Evolutionary conservation across 2,797 vertebrate genomes (phyloP).

Genomic region (Gobionotothen gibberifrons): DNA sequence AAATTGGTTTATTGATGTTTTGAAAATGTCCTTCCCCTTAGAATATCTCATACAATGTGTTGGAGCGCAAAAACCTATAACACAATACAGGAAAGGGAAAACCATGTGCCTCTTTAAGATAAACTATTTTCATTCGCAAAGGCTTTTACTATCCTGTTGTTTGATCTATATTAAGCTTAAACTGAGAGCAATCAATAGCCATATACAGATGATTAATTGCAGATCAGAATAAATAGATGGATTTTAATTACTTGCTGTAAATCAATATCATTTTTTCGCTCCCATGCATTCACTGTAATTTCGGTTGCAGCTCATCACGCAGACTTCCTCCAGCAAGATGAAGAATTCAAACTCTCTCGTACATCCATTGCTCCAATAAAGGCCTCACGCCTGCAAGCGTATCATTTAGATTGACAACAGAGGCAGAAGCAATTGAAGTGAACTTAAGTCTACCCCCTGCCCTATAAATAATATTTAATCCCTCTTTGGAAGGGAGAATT

Average conservation of each 20-base stretch:
- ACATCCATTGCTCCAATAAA: constrained; percentile 60
- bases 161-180: constrained; percentile 21
- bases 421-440: constrained; percentile 75
- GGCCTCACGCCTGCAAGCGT: constrained; percentile 60
- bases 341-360: constrained; percentile 58
- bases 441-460: constrained; percentile 75
- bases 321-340: constrained; percentile 49
- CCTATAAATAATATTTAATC: constrained; percentile 83
- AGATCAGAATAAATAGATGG: constrained; percentile 28
- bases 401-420: constrained; percentile 80
- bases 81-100: too few relatives aligned
- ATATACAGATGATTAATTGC: constrained; percentile 18
- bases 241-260: constrained; percentile 47
- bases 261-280: constrained; percentile 54
- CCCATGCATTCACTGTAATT: constrained; percentile 40
- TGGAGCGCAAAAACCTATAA: too few relatives aligned
- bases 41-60: too few relatives aligned
- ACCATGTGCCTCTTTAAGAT: too few relatives aligned
- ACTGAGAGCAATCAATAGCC: constrained; percentile 16
- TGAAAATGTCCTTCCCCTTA: too few relatives aligned
- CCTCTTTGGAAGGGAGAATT: constrained; percentile 71
- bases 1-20: too few relatives aligned
- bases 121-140: constrained; percentile 14
- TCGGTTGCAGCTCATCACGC: constrained; percentile 48
- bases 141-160: constrained; percentile 3